Base-by-base conservation (phyloP, 2,888 invertebrate genomes). In the Papilio elwesi region DNA sequence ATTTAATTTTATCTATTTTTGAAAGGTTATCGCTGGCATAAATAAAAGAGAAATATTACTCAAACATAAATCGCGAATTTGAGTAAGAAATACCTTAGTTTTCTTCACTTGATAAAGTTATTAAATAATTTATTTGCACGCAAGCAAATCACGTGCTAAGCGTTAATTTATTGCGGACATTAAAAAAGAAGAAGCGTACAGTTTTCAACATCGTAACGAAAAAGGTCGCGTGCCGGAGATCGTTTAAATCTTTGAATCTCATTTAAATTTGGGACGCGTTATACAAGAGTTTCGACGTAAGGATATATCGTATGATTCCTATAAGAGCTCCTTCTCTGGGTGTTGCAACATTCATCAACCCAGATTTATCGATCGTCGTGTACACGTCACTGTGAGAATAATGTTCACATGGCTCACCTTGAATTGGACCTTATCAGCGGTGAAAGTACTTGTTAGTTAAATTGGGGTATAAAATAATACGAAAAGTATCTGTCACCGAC, bases 401-500 rank as follows among this genome's bases (percentile, higher is more conserved):
- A 85, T 82, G 81, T 85, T 85, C 78, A 83, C 81, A 85, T 79
- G 81, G 87, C 85, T 89, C 82, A 89, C 91, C 90, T 92, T 91
- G 91, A 90, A 91, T 89, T 84, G 87, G 78, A 76, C 82, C 82
- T 84, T 90, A 90, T 89, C 87, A 84, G 76, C 80, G 90, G 92
- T 90, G 92, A 93, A 92, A 92, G 93, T 92, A 82, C 86, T 92
- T 88, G 90, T 91, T 90, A 89, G 88, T 86, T 83, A 91, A 92
- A 93, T 91, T 91, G 89, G 87, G 87, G 68, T 82, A 83, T 85
- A 59, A 13, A 36, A 38, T 57, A 57, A 36, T 11, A 36, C 12
- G 57, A 57, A 57, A 57, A 2, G 26, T 26, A 26, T 26, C 26
- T 26, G 26, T 26, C 26, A 4, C 26, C 26, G 26, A 26, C 26